These are phyloP conservation scores for Cygnus olor DNA, from an alignment of 2,797 vertebrate species.

Conservation along the genomic window DNA sequence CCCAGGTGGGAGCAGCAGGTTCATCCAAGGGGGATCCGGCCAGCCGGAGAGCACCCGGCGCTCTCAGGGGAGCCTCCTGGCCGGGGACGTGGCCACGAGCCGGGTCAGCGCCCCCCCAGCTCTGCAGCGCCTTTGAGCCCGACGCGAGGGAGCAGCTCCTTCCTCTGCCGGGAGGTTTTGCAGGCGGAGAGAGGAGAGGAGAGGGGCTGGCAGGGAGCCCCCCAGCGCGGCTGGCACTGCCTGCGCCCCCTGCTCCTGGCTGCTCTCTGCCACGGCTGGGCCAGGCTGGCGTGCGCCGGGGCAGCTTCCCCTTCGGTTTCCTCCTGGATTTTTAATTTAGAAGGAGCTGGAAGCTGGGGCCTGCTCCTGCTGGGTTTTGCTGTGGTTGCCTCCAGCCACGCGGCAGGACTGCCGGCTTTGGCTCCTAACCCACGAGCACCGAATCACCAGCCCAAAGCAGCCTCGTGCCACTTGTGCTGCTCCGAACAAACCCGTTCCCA, in stretches of 20 bases:
- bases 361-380: background rate
- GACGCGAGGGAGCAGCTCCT: background rate
- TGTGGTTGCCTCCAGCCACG: fast-evolving
- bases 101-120: fast-evolving
- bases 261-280: fast-evolving
- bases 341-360: background rate
- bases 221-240: too few relatives aligned
- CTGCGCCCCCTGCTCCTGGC: fast-evolving
- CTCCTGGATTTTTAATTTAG: background rate
- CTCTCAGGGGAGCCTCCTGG: background rate
- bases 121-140: too few relatives aligned
- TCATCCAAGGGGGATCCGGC: background rate
- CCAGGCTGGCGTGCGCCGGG: fast-evolving
- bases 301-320: fast-evolving
- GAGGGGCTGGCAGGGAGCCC: background rate
- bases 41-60: fast-evolving
- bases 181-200: background rate
- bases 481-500: background rate
- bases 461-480: background rate
- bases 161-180: background rate
- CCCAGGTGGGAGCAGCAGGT: background rate
- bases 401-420: fast-evolving
- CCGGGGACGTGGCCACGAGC: fast-evolving
- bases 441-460: background rate
- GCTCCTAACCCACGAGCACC: background rate